phyloP scores from a whole-genome alignment of 2,888 invertebrate species.

The Leptinotarsa tumamoca region DNA sequence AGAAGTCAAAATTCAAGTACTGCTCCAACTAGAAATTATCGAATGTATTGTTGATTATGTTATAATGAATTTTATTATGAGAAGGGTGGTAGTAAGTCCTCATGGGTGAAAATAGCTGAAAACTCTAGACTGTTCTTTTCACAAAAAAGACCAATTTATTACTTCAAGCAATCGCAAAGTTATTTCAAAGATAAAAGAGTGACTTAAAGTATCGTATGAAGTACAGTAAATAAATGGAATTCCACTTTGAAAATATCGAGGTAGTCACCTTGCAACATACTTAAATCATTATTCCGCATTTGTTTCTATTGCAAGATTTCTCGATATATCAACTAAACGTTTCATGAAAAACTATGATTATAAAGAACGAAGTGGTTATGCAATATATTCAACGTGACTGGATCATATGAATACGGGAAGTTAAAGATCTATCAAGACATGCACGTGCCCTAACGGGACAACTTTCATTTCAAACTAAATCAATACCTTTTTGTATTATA shows the following conservation, averaged over 20 bases:
- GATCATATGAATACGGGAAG: not conserved
- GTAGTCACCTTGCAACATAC: not conserved
- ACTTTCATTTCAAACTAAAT: not conserved
- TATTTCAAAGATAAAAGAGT: not conserved
- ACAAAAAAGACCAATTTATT: not conserved
- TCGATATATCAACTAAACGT: not conserved
- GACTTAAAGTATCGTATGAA: not conserved
- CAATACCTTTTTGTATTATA: not conserved
- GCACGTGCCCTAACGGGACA: constrained; percentile 7
- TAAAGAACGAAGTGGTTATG: not conserved
- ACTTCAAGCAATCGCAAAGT: not conserved
- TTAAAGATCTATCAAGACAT: constrained; percentile 4
- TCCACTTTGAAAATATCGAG: not conserved
- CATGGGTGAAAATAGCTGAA: no score
- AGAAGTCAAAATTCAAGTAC: no score
- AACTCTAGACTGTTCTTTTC: not conserved
- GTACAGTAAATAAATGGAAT: not conserved
- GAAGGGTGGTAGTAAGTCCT: no score
- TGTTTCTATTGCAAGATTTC: not conserved
- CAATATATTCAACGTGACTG: constrained; percentile 3
- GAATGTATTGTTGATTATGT: no score
- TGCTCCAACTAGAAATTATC: no score
- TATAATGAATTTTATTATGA: no score
- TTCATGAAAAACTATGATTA: not conserved
- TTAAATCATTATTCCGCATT: not conserved